A percentile compares a stretch with the other conserved stretches of the same genome.
Conservation (phyloP, 1,140 invertebrate genomes). For the Pseudoatta argentina region DNA sequence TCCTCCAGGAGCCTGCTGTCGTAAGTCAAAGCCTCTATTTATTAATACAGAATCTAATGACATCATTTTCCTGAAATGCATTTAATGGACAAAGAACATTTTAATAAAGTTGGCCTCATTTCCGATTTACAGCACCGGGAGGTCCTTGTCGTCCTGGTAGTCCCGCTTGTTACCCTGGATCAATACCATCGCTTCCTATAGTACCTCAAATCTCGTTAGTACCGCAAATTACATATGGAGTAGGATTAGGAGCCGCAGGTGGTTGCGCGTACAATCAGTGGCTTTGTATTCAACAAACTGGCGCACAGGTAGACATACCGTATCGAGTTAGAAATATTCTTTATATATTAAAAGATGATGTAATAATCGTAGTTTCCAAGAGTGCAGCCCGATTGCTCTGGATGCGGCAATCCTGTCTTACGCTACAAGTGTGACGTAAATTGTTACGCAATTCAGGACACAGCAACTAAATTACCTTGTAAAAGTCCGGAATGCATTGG, state of each 20-base stretch:
- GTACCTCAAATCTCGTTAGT: constrained; percentile 62
- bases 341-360: constrained; percentile 6
- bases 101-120: constrained; percentile 8
- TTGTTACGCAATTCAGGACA: constrained; percentile 34
- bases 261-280: constrained; percentile 68
- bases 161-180: not conserved
- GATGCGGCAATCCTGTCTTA: constrained; percentile 72
- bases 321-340: not conserved
- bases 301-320: constrained; percentile 10
- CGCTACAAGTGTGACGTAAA: constrained; percentile 49
- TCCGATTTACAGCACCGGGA: not conserved
- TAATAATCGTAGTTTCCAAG: constrained; percentile 7
- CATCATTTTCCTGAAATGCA: not conserved
- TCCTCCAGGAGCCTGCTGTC: constrained; percentile 24
- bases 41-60: not conserved
- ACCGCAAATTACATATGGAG: constrained; percentile 79
- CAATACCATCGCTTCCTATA: constrained; percentile 21
- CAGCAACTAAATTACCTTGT: not conserved
- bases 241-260: constrained; percentile 68
- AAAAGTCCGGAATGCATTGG: constrained; percentile 61
- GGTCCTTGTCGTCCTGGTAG: not conserved
- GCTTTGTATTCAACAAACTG: constrained; percentile 70
- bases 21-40: constrained; percentile 45
- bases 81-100: not conserved
- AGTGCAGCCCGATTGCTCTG: constrained; percentile 74